Evolutionary conservation across 2,113 vertebrate genomes (phyloP).

Genomic region (Prunella fulvescens): DNA sequence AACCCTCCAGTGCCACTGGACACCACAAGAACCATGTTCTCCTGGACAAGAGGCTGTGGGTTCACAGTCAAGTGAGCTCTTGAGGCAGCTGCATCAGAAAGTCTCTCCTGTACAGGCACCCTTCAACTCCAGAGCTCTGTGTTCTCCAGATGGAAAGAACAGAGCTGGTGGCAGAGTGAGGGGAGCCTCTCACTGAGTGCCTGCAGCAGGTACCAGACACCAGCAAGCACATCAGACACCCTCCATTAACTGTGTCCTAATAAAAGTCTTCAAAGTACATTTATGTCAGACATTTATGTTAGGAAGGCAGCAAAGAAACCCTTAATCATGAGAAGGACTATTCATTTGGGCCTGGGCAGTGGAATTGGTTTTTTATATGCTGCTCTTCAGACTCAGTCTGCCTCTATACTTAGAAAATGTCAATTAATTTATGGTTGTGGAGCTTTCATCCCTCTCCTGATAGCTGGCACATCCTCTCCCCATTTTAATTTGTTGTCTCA

Average conservation of each 20-base stretch:
- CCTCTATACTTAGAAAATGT: slow-evolving; percentile 24
- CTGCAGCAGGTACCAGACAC: not conserved
- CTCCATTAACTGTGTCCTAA: not conserved
- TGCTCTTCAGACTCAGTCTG: not conserved
- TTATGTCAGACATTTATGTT: not conserved
- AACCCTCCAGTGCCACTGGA: not conserved
- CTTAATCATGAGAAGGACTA: not conserved
- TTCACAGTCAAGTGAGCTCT: not conserved
- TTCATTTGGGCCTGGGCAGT: slow-evolving; percentile 10
- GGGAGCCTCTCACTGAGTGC: not conserved
- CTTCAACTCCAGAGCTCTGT: not conserved
- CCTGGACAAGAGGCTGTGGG: not conserved
- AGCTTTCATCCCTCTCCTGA: slow-evolving; percentile 29
- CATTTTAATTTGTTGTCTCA: not conserved
- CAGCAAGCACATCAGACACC: not conserved
- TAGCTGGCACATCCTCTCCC: not conserved
- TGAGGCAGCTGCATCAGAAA: not conserved
- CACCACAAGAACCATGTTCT: not conserved
- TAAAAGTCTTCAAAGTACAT: not conserved
- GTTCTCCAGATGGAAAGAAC: not conserved
- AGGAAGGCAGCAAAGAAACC: slow-evolving; percentile 25
- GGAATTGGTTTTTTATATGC: slow-evolving; percentile 25
- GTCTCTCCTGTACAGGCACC: not conserved
- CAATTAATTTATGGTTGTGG: slow-evolving; percentile 14
- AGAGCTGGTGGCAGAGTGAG: not conserved